Evolutionary conservation across 2,113 vertebrate genomes (phyloP).

Genomic region (Eretmochelys imbricata): DNA sequence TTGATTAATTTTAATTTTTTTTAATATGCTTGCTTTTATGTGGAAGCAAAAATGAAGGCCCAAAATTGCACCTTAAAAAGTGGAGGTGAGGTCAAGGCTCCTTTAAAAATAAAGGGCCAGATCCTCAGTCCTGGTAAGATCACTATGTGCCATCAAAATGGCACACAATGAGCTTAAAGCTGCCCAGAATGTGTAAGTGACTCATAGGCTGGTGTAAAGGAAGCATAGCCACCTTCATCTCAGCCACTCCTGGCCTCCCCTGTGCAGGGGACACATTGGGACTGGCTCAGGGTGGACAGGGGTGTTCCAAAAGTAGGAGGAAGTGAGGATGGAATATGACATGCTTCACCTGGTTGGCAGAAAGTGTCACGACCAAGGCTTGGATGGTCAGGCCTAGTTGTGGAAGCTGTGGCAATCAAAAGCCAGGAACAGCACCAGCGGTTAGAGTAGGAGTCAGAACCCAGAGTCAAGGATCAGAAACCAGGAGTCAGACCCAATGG

Average conservation of each 20-base stretch:
- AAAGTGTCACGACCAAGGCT: not conserved
- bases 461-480: no score
- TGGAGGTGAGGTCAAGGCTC: not conserved
- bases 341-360: not conserved
- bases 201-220: not conserved
- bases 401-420: no score
- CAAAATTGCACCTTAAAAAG: not conserved
- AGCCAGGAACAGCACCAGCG: no score
- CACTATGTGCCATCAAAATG: not conserved
- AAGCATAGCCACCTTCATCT: not conserved
- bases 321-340: not conserved
- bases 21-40: not conserved
- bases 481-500: no score
- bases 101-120: not conserved
- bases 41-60: not conserved
- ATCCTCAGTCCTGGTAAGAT: not conserved
- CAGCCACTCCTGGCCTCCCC: no score
- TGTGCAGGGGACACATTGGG: no score
- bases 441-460: no score
- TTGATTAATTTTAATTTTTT: not conserved
- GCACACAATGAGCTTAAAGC: not conserved
- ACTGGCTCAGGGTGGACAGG: not conserved
- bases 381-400: no score
- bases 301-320: not conserved
- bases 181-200: not conserved